Base-by-base conservation (phyloP, 2,797 vertebrate species). In the Loris lydekkerianus region DNA sequence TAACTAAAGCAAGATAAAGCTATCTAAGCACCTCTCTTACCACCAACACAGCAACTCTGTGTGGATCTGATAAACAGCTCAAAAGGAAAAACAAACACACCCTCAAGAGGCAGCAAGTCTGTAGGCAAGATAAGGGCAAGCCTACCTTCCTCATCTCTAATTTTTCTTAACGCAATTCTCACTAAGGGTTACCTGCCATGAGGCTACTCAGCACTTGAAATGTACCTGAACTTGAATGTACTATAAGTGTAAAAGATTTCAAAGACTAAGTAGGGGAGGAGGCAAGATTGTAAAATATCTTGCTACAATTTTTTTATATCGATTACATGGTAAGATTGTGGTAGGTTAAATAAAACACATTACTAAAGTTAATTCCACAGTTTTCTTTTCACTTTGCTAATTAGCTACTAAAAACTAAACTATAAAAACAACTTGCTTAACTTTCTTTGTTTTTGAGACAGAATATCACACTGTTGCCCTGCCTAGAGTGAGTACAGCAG, bases 301-400 rank as follows among this genome's bases (percentile, higher is more conserved):
- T 90, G 23, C 70, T 37, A 86, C 1, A 92, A 87, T 4, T 69
- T 72, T 72, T 70, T 86, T 67, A 88, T 31, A 46, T 31, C 63
- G 21, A 94, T 63, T 58, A 46, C 11, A 88, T 61, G 49, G 69
- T 85, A 10, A 93, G 87, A 93, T 61, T 20, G 70, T 9, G 10
- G 25, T 78, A 89, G 61, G 27, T 43, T 90, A 91, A 86, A 88
- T 61, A 61, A 94, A 84, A 91, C n/a, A 89, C 31, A 65, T 69
- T 72, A 95, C 29, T 86, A 80, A n/a, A 58, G 67, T 37, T 85
- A 80, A 53, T 49, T 86, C 72, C 31, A 83, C 29, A 8, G 86
- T 78, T 94, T 93, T 37, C n/a, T 65, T 86, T 80, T 81, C n/a
- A 77, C 7, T 58, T 83, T 61, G 18, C n/a, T 95, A 91, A 89